Evolutionary conservation across 2,113 vertebrate species (phyloP), one percentile per base, ranked within the genome.

Genomic region (Glaucomys volans): DNA sequence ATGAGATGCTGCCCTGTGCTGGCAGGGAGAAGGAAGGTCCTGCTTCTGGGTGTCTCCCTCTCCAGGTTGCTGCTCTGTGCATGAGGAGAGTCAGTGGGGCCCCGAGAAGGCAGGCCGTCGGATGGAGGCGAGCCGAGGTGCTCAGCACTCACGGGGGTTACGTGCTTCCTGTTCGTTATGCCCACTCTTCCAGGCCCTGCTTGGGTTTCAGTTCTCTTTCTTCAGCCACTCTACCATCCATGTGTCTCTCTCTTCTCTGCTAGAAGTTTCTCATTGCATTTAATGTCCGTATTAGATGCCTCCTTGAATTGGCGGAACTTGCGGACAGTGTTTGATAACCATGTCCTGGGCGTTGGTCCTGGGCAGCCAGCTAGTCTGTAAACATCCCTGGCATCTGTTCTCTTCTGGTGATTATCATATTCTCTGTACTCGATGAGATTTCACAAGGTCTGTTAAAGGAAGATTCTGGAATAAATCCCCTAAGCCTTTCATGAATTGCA

Each of bases 401-500:
- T 14, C 3, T 86, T 64, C 75, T 90, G 83, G 90, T 50, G 87
- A 94, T 95, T 83, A 91, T 72, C 67, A 42, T 50, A 69, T 26
- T 93, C 67, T 91, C 42, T 80, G 28, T 64, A 37, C 83, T 83
- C 69, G 74, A 52, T 20, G 6, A 72, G 83, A 89, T 75, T 89
- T 95, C 87, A 66, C 47, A 59, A 72, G 90, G 57, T 44, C 79
- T 75, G 44, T 50, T 69, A 89, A 79, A 93, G 75, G 42, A 87
- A 89, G 75, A 30, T 69, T 87, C 69, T 87, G 66, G 12, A 42
- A 67, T 57, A 94, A 95, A 88, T 69, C 72, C 76, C 88, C n/a
- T 50, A 69, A 90, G 91, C 35, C 54, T 79, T 90, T 85, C 62
- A 24, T 79, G 91, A 94, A 42, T 54, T n/a, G 28, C 91, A 96